These are phyloP conservation scores for Lordiphosa clarofinis DNA, from an alignment of 1,140 invertebrate genomes.

Conservation along the genomic window DNA sequence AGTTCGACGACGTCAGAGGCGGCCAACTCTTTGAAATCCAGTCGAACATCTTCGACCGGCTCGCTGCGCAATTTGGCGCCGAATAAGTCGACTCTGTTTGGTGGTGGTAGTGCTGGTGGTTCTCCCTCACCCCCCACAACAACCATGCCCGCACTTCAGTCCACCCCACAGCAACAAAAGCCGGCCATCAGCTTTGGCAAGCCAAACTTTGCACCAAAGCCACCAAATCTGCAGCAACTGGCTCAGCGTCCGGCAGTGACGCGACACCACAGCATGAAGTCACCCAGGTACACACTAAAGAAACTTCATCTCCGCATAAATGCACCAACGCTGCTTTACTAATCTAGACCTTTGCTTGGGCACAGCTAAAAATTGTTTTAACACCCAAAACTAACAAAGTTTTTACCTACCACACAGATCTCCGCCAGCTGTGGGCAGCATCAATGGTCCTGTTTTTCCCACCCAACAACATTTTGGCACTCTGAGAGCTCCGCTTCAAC, in stretches of 20 bases:
- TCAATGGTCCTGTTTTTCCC: conserved; percentile 66
- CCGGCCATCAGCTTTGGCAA: conserved; percentile 72
- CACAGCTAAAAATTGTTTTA: not conserved
- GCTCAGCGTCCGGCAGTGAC: conserved; percentile 69
- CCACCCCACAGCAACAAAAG: conserved; percentile 33
- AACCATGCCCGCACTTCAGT: conserved; percentile 20
- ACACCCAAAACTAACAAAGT: too few relatives aligned
- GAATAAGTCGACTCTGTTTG: conserved; percentile 74
- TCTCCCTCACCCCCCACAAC: conserved; percentile 21
- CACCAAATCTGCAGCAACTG: conserved; percentile 73
- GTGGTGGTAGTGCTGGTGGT: conserved; percentile 32
- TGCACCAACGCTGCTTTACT: conserved; percentile 11
- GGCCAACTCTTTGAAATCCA: conserved; percentile 30
- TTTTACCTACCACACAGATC: conserved; percentile 42
- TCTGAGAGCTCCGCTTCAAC: conserved; percentile 61
- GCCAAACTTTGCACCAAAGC: conserved; percentile 79
- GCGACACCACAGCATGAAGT: conserved; percentile 79
- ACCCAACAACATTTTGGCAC: conserved; percentile 76
- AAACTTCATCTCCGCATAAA: conserved; percentile 14
- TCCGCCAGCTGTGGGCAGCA: conserved; percentile 55
- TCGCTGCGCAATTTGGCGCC: conserved; percentile 57
- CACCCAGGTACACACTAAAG: conserved; percentile 70
- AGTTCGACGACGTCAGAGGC: conserved; percentile 56
- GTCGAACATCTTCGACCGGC: conserved; percentile 44
- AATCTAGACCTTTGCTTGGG: conserved; percentile 1